phyloP scores from a whole-genome alignment of 2,888 invertebrate species.

The Arenicola marina region DNA sequence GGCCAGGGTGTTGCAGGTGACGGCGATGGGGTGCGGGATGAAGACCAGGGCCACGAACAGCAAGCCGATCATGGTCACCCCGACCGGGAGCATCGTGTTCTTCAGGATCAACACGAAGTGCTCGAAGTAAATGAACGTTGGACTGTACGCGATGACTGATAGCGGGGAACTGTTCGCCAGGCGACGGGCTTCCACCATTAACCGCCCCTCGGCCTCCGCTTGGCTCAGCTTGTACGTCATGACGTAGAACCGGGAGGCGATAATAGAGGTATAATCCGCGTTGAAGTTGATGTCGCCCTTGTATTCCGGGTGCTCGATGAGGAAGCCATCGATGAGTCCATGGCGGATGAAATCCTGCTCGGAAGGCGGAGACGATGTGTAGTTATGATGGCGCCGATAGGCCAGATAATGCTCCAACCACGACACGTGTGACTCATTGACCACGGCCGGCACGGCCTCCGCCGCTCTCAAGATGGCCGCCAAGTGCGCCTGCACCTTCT shows the following conservation, averaged over 20 bases:
- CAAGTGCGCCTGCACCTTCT: slow-evolving; percentile 13
- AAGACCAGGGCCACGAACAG: slow-evolving; percentile 37
- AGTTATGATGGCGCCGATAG: slow-evolving; percentile 7
- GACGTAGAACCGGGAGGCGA: slow-evolving; percentile 83
- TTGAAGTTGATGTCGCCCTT: slow-evolving; percentile 77
- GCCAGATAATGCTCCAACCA: slow-evolving; percentile 27
- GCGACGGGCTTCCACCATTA: slow-evolving; percentile 28
- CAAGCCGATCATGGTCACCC: slow-evolving; percentile 38
- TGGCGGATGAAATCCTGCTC: slow-evolving; percentile 10
- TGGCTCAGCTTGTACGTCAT: slow-evolving; percentile 74
- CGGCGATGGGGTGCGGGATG: slow-evolving; percentile 38
- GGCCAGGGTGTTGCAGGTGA: slow-evolving; percentile 35
- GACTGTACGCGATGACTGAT: slow-evolving; percentile 32
- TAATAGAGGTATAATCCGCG: slow-evolving; percentile 73
- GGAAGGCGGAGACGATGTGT: background rate
- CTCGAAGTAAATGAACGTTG: slow-evolving; percentile 36
- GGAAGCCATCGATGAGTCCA: slow-evolving; percentile 15
- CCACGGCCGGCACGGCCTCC: slow-evolving; percentile 8
- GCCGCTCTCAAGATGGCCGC: slow-evolving; percentile 13
- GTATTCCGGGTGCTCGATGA: slow-evolving; percentile 24
- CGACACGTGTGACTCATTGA: slow-evolving; percentile 12
- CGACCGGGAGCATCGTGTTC: slow-evolving; percentile 36
- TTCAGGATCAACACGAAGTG: slow-evolving; percentile 36
- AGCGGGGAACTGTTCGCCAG: slow-evolving; percentile 29
- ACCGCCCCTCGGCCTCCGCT: slow-evolving; percentile 62